Conservation (phyloP, 2,113 vertebrate species). For the Notechis scutatus region DNA sequence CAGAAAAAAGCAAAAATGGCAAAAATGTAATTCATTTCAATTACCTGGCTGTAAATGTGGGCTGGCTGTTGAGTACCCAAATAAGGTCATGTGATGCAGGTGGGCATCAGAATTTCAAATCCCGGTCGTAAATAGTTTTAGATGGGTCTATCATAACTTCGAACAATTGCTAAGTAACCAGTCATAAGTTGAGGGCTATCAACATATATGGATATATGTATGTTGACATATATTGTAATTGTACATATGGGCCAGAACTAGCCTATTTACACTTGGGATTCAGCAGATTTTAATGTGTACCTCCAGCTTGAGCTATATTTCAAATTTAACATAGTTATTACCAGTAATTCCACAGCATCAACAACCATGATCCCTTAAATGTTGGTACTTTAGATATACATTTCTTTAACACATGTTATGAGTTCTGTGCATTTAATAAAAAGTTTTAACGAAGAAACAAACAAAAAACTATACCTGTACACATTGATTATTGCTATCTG, state of each 20-base stretch:
- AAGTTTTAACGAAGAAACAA: neutral
- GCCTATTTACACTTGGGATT: neutral
- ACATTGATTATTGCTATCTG: conserved; percentile 98
- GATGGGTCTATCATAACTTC: too few species aligned
- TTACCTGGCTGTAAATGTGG: too few species aligned
- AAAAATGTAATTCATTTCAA: too few species aligned
- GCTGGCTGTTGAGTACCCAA: too few species aligned
- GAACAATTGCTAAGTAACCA: neutral
- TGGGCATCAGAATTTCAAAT: too few species aligned
- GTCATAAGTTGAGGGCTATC: neutral
- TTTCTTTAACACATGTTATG: neutral
- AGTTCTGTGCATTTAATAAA: neutral
- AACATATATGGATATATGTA: too few species aligned
- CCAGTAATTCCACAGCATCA: neutral
- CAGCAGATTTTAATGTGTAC: neutral
- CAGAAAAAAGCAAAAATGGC: too few species aligned
- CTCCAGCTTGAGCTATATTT: neutral
- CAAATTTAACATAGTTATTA: neutral
- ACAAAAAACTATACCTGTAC: conserved; percentile 85
- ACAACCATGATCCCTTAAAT: conserved; percentile 1
- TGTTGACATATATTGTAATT: neutral
- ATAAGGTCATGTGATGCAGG: too few species aligned
- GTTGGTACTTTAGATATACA: neutral
- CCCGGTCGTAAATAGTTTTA: too few species aligned
- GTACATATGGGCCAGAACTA: neutral